phyloP scores from a whole-genome alignment of 2,888 invertebrate species.

The Spisula subtruncata region DNA sequence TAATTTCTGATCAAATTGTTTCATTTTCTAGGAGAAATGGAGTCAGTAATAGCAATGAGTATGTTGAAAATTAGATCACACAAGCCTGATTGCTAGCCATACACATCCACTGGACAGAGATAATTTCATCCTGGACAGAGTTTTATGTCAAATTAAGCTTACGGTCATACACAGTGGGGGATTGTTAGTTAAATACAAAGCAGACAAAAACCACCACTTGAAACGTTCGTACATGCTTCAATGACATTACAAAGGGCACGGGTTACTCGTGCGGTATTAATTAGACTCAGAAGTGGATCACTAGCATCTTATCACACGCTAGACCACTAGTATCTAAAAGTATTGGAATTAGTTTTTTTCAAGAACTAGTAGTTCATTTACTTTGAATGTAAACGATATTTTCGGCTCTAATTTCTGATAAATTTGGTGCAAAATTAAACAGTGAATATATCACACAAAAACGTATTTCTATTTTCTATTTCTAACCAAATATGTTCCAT shows the following conservation, averaged over 20 bases:
- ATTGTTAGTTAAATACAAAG: conserved; percentile 8
- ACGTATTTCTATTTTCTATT: too few relatives aligned
- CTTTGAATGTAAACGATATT: neutral
- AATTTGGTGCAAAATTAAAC: too few relatives aligned
- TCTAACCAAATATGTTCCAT: neutral
- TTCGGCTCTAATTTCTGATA: too few relatives aligned
- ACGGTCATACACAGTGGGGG: neutral
- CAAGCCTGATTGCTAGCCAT: conserved; percentile 30
- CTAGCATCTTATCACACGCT: too few relatives aligned
- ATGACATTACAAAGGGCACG: neutral
- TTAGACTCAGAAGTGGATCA: neutral
- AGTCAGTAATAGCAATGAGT: conserved; percentile 37
- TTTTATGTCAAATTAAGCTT: conserved; percentile 22
- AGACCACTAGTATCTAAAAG: too few relatives aligned
- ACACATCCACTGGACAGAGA: conserved; percentile 34
- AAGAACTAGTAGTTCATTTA: neutral
- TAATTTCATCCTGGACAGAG: conserved; percentile 35
- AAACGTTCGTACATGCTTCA: neutral
- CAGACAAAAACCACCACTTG: neutral
- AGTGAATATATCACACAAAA: too few relatives aligned
- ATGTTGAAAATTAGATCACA: conserved; percentile 46
- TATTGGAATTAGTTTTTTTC: neutral
- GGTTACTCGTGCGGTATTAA: neutral
- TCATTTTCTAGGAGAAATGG: conserved; percentile 34
- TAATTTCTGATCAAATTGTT: conserved; percentile 37